Percentiles rank a stretch among this genome's conserved stretches.
phyloP scores from a whole-genome alignment of 2,888 invertebrate species.

The Euplagia quadripunctaria region DNA sequence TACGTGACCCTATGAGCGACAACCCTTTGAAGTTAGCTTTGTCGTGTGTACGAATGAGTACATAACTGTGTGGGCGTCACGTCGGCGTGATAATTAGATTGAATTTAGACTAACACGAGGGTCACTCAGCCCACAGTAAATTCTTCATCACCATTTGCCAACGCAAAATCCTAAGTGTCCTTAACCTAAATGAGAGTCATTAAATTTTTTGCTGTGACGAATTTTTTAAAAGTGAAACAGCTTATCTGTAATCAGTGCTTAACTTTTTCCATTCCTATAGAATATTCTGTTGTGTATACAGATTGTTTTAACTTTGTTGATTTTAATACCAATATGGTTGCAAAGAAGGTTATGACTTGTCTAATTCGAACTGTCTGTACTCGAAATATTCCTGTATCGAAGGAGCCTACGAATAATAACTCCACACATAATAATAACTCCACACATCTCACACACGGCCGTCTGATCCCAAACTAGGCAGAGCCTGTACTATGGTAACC shows the following conservation, averaged over 20 bases:
- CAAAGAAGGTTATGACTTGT: background rate
- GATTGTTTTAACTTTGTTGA: no score
- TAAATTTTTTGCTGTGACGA: slow-evolving; percentile 19
- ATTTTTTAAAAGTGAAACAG: slow-evolving; percentile 19
- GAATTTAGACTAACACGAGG: slow-evolving; percentile 45
- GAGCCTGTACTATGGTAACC: no score
- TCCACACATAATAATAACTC: no score
- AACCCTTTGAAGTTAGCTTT: slow-evolving; percentile 48
- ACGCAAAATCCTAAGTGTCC: slow-evolving; percentile 38
- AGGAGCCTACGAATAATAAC: background rate
- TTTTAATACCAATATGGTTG: background rate
- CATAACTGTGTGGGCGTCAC: slow-evolving; percentile 37
- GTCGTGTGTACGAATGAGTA: slow-evolving; percentile 30
- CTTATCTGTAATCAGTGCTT: slow-evolving; percentile 24
- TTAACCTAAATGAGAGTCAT: slow-evolving; percentile 22
- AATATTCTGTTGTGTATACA: background rate
- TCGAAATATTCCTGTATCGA: background rate
- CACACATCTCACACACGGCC: no score
- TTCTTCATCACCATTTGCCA: slow-evolving; percentile 39
- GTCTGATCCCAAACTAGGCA: no score
- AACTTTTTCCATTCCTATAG: slow-evolving; percentile 8
- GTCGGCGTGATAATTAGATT: slow-evolving; percentile 54
- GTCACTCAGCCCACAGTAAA: slow-evolving; percentile 38
- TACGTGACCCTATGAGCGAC: slow-evolving; percentile 31
- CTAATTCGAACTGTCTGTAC: no score